A percentile compares a stretch with the other conserved stretches of the same genome.
Conservation (phyloP, 1,140 invertebrate species). For the Vanessa atalanta region DNA sequence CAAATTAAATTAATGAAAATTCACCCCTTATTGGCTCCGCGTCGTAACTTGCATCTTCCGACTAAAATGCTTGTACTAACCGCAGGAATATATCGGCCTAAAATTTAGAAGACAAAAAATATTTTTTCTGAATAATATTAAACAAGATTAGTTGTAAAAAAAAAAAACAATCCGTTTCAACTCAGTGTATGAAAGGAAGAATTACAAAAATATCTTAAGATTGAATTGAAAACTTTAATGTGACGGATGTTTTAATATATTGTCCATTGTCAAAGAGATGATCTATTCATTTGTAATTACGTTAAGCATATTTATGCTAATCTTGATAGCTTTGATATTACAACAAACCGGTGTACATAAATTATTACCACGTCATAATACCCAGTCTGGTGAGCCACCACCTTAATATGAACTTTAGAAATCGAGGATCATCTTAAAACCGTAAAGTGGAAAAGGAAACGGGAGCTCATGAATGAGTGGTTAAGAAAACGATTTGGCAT, state of each 20-base stretch:
- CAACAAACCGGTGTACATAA: slow-evolving; percentile 36
- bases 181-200: too few relatives aligned
- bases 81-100: too few relatives aligned
- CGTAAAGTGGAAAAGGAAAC: slow-evolving; percentile 33
- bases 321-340: slow-evolving; percentile 32
- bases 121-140: too few relatives aligned
- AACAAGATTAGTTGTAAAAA: too few relatives aligned
- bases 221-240: background rate
- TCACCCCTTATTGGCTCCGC: too few relatives aligned
- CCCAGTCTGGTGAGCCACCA: slow-evolving; percentile 39
- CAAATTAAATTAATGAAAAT: too few relatives aligned
- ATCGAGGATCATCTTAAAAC: slow-evolving; percentile 21
- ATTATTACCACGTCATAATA: slow-evolving; percentile 43
- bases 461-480: slow-evolving; percentile 40
- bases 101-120: too few relatives aligned
- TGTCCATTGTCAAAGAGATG: background rate
- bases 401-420: slow-evolving; percentile 31
- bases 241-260: background rate
- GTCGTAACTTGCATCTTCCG: too few relatives aligned
- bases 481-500: slow-evolving; percentile 52
- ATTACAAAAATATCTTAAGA: too few relatives aligned
- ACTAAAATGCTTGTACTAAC: too few relatives aligned
- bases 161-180: too few relatives aligned
- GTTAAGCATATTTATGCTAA: slow-evolving; percentile 27
- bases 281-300: slow-evolving; percentile 11